A percentile compares a stretch with the other conserved stretches of the same genome.
Evolutionary conservation across 2,113 vertebrate genomes (phyloP).

Genomic region (Murina feae): DNA sequence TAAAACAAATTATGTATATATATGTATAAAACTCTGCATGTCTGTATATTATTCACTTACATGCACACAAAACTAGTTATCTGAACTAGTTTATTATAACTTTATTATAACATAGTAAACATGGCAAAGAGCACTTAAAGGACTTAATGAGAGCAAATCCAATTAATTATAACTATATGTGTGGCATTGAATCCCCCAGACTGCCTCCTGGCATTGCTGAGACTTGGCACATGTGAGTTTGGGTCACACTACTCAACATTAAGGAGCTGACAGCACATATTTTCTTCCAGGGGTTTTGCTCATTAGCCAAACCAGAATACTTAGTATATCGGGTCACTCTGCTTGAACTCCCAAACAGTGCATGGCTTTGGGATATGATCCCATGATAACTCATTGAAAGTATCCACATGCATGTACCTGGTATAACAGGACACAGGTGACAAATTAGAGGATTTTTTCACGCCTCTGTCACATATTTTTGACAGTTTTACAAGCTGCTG

Average conservation of each 20-base stretch:
- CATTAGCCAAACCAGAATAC: slow-evolving; percentile 72
- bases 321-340: slow-evolving; percentile 34
- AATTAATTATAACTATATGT: slow-evolving; percentile 71
- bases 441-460: slow-evolving; percentile 52
- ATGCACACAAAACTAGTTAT: background rate
- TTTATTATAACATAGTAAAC: slow-evolving; percentile 50
- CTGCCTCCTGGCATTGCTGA: slow-evolving; percentile 71
- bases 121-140: slow-evolving; percentile 54
- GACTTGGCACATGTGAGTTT: slow-evolving; percentile 66
- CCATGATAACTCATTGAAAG: slow-evolving; percentile 52
- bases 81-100: slow-evolving; percentile 59
- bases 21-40: background rate
- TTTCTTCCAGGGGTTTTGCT: slow-evolving; percentile 69
- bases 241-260: slow-evolving; percentile 70
- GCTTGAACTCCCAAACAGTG: slow-evolving; percentile 13
- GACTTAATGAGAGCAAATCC: slow-evolving; percentile 64
- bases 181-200: slow-evolving; percentile 38
- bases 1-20: background rate
- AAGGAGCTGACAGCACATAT: slow-evolving; percentile 72
- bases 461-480: slow-evolving; percentile 55
- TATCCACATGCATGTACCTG: slow-evolving; percentile 55
- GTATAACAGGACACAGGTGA: slow-evolving; percentile 54
- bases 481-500: slow-evolving; percentile 63
- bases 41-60: background rate
- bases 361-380: slow-evolving; percentile 51